Evolutionary conservation across 2,113 vertebrate species (phyloP), one percentile per base, ranked within the genome.

Genomic region (Nansenia antarctica): DNA sequence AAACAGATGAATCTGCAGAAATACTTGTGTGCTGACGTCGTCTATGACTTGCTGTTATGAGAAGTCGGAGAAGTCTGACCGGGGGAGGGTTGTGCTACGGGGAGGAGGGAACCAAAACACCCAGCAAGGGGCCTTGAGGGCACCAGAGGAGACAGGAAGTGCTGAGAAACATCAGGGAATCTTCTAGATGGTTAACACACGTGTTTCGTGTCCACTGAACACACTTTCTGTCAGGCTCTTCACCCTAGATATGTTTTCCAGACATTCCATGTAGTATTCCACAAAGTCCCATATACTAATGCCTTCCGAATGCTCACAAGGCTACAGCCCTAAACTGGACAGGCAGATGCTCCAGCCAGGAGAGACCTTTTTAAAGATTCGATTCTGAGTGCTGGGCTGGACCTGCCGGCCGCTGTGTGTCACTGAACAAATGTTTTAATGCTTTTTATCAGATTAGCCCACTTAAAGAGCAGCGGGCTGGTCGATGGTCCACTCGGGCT

Each of bases 381-480:
- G 18, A 62, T 42, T n/a, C 18, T 37, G 27, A 53, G 58, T 64
- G 54, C 58, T 70, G 73, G 70, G 11, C 55, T 55, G 1, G 69
- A 65, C 73, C 79, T 78, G 81, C 79, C 73, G 76, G 81, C 79
- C 73, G 76, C 72, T 77, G 81, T 82, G 85, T 89, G 90, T 90
- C 86, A 85, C 80, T 60, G 80, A 87, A 90, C 90, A 92, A 89
- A 91, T 90, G 91, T 92, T 88, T 88, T 91, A 89, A 88, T 83
- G 90, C 86, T 88, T 81, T 85, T 91, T 86, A 92, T 93, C 55
- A 74, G 85, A 91, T 91, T 90, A 90, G 86, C 61, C 69, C 82
- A 82, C 83, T 90, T 83, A 83, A 63, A 81, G 74, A 84, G 80
- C 87, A 81, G 90, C 72, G 62, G 83, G 57, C 75, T 29, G 86